Evolutionary conservation across 2,888 invertebrate species (phyloP).

Genomic region (Rhamphomyia laevipes): DNA sequence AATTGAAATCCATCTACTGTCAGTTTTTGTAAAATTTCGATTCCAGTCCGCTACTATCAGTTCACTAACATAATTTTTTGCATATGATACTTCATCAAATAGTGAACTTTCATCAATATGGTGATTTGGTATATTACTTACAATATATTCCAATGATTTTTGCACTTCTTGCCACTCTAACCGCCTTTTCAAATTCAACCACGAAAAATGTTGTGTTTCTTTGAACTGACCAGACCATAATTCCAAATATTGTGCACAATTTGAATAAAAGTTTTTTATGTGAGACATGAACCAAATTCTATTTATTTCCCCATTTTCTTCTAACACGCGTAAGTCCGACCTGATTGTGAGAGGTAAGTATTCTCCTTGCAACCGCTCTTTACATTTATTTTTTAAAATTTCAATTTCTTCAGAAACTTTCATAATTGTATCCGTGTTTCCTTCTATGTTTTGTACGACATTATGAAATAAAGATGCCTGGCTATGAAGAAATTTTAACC

Average conservation of each 20-base stretch:
- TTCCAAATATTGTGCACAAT: conserved; percentile 4
- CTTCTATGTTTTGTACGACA: no score
- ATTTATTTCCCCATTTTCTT: no score
- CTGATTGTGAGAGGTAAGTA: no score
- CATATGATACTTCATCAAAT: conserved; percentile 5
- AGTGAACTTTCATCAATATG: conserved; percentile 2
- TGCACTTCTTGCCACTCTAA: conserved; percentile 4
- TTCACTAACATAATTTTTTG: conserved; percentile 1
- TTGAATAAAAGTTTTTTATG: neutral
- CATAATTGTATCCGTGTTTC: no score
- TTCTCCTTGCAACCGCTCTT: no score
- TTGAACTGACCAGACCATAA: conserved; percentile 1
- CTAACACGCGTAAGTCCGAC: no score
- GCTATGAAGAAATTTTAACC: no score
- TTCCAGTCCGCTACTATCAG: neutral
- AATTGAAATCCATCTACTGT: neutral
- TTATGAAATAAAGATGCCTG: no score
- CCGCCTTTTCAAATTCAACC: conserved; percentile 2
- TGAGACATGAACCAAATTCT: neutral
- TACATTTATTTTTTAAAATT: no score
- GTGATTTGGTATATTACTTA: conserved; percentile 1
- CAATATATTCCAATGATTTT: conserved; percentile 3
- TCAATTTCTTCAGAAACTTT: no score
- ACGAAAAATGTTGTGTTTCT: conserved; percentile 2
- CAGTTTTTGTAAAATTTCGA: neutral